Evolutionary conservation across 1,140 invertebrate species (phyloP), one percentile per base, ranked within the genome.

Genomic region (Eriosoma lanigerum): DNA sequence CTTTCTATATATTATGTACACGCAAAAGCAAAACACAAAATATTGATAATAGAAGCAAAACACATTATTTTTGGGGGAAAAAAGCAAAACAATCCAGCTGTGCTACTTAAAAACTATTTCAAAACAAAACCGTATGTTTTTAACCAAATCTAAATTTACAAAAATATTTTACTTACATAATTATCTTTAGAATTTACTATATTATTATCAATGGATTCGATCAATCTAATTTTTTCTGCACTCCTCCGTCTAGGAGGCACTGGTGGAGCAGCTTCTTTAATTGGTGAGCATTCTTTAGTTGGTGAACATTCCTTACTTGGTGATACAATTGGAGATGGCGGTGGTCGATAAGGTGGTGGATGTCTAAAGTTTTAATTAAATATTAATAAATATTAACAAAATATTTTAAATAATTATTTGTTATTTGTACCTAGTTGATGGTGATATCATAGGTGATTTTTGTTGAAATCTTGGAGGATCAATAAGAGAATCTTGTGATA

Each of bases 301-400:
- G 89, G 89, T n/a, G 88, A 72, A 15, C 72, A 70, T 50, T 72
- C 62, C 38, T 82, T 82, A 38, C 32, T 38, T 38, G 76, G 73
- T 19, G 76, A 82, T 29, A 52, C n/a, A 46, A 60, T 68, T 26
- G 86, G 85, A 64, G 81, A 81, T 26, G 82, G 81, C 32, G 82
- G 82, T 38, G 90, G 90, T 81, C 89, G 88, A 83, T 92, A 92
- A 4, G 91, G 91, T 56, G 91, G 91, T 15, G 88, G 91, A 81
- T 89, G 87, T 83, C 84, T 84, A 50, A 85, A 82, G 86, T 85
- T 83, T 87, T 87, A 64, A 54, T 60, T 15, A 15, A 80, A 64
- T 26, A 54, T 32, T 83, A 8, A 58, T 82, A 81, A 38, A 38
- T 38, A 12, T 3, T 19, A 0, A 46, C 12, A 0, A 3, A 24